Evolutionary conservation across 2,113 vertebrate species (phyloP).

Genomic region (Callaeas wilsoni): DNA sequence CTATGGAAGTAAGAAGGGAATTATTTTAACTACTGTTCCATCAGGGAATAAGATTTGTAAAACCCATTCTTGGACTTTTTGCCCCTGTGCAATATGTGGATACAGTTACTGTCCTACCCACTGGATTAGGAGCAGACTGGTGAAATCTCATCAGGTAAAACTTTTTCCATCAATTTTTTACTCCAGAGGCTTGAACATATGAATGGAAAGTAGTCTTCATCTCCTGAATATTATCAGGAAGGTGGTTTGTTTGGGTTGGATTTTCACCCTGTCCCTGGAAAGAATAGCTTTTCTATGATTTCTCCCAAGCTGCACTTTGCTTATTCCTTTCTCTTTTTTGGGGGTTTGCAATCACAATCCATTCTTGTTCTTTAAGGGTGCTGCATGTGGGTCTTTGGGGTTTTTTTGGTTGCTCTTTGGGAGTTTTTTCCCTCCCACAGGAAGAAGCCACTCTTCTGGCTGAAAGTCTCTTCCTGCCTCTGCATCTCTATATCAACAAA

Average conservation of each 20-base stretch:
- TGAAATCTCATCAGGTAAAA: neutral
- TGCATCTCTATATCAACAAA: neutral
- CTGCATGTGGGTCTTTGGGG: neutral
- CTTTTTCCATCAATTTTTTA: neutral
- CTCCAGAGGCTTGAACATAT: neutral
- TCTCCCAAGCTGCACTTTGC: rapidly evolving
- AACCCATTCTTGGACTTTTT: neutral
- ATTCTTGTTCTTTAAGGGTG: neutral
- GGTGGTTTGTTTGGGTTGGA: neutral
- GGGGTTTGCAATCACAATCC: neutral
- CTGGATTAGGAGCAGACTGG: neutral
- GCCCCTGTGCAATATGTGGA: neutral
- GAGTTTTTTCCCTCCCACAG: neutral
- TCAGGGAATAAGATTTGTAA: neutral
- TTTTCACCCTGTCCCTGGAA: neutral
- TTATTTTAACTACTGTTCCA: neutral
- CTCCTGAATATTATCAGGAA: neutral
- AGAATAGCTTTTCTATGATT: neutral
- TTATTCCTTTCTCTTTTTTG: neutral
- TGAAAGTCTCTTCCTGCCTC: neutral
- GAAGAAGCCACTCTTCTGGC: neutral
- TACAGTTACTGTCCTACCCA: neutral
- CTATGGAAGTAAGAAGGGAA: neutral
- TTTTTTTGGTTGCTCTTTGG: neutral
- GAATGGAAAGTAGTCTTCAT: neutral